Evolutionary conservation across 2,797 vertebrate species (phyloP), one percentile per base, ranked within the genome.

Genomic region (Podarcis siculus): DNA sequence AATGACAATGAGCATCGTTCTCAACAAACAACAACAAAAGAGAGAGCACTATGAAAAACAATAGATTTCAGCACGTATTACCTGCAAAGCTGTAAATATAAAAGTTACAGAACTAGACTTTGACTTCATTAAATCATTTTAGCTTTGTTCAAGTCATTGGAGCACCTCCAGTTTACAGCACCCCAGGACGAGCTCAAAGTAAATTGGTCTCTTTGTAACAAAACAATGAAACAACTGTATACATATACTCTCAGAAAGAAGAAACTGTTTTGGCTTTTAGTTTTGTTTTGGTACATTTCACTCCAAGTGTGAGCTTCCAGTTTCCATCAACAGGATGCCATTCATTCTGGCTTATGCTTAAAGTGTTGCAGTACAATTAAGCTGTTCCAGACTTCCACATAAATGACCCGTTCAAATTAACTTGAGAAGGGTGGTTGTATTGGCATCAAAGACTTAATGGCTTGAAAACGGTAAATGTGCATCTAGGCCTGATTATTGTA

Each of bases 131-230:
- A 89, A 87, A 79, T 55, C 67, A 82, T 0, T n/a, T 0, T 5
- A 7, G 12, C 1, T 0, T 75, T 45, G 27, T 71, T 83, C 13
- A 42, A 39, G 55, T 7, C 37, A 72, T 27, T 3, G 17, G 1
- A 30, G 5, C 30, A 3, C 49, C 3, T 58, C 64, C 72, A 61
- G n/a, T 77, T 75, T 85, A 49, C 32, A 55, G 78, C 55, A 72
- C 76, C 35, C 13, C 30, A 0, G 0, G 0, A 0, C 49, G 15
- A 49, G 9, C 0, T 0, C 19, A 39, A 55, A 35, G 1, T 58
- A 35, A 1, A 10, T 23, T n/a, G 17, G 5, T 3, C 76, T 61
- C 2, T 7, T 58, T 75, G 8, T 1, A 8, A 0, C 2, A 5
- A 8, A 0, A 2, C 5, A 89, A 12, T 4, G 17, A 39, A 1